These are phyloP conservation scores for Nasua narica DNA, from an alignment of 2,797 vertebrate genomes.

Conservation along the genomic window DNA sequence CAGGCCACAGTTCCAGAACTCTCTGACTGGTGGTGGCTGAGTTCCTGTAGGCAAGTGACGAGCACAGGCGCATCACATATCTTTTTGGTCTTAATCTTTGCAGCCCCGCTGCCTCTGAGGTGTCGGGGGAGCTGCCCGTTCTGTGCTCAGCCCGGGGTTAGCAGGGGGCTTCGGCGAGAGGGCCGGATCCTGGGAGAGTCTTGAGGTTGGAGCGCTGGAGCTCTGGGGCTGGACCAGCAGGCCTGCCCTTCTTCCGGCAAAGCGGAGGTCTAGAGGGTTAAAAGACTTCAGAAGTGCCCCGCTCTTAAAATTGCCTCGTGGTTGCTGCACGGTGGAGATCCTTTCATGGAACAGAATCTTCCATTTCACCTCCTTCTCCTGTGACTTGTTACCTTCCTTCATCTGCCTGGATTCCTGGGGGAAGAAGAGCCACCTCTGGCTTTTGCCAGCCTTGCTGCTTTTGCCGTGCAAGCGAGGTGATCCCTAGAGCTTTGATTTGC, in stretches of 20 bases:
- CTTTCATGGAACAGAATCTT: not conserved
- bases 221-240: not conserved
- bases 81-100: not conserved
- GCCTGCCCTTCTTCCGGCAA: not conserved
- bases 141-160: not conserved
- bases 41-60: rapidly evolving
- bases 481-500: not conserved
- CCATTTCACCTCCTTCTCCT: not conserved
- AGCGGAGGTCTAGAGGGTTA: not conserved
- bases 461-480: too few species aligned
- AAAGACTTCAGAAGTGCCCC: not conserved
- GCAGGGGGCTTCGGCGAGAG: not conserved
- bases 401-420: rapidly evolving
- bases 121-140: not conserved
- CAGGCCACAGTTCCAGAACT: not conserved
- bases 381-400: not conserved
- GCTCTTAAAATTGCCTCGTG: not conserved
- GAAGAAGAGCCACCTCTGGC: not conserved
- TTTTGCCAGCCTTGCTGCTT: not conserved
- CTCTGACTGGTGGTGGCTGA: not conserved
- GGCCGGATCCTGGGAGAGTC: not conserved
- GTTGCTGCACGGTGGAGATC: not conserved
- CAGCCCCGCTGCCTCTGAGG: not conserved
- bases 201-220: not conserved
- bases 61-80: rapidly evolving